Base-by-base conservation (phyloP, 2,797 vertebrate species). In the Harpagifer antarcticus region DNA sequence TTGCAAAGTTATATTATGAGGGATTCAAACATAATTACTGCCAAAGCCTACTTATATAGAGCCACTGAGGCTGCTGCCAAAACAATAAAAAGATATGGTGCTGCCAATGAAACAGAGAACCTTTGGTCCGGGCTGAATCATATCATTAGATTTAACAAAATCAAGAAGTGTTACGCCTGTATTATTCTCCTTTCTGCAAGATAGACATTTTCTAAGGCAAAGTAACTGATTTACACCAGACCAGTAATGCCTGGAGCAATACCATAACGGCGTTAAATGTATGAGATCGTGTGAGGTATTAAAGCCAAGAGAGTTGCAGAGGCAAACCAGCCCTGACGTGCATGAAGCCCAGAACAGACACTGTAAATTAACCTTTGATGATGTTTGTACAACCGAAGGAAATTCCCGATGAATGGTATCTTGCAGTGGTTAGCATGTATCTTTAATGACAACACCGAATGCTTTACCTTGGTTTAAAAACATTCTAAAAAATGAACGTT, bases 11-110 rank as follows among this genome's bases (percentile, higher is more conserved):
- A 62, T 31, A 71, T 69, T 33, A 79, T 52, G 11, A 1, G 3
- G 48, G 63, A 68, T 44, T 79, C 31, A 70, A 81, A 77, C 10
- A 37, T 44, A 69, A 82, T 78, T 54, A 55, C 52, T 40, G 33
- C 33, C 33, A 37, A 37, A 37, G 33, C 33, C 33, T 37, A 37
- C 6, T 2, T 9, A 37, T 9, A 37, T 9, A 54, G 3, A 65
- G 13, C 27, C 0, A 27, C 4, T 31, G 13, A 20, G 11, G 27
- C 15, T n/a, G 14, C 3, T 66, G 14, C 56, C 69, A 84, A 75
- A 70, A 59, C 14, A 68, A 49, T 9, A 17, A 48, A 68, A 63
- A 57, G 37, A 61, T 47, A 50, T 15, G 15, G 17, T 16, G 40
- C 10, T 58, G 37, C 14, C 42, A 67, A 3, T 27, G 12, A 37